These are phyloP conservation scores for Xylota sylvarum DNA, from an alignment of 2,888 invertebrate genomes.

Conservation along the genomic window DNA sequence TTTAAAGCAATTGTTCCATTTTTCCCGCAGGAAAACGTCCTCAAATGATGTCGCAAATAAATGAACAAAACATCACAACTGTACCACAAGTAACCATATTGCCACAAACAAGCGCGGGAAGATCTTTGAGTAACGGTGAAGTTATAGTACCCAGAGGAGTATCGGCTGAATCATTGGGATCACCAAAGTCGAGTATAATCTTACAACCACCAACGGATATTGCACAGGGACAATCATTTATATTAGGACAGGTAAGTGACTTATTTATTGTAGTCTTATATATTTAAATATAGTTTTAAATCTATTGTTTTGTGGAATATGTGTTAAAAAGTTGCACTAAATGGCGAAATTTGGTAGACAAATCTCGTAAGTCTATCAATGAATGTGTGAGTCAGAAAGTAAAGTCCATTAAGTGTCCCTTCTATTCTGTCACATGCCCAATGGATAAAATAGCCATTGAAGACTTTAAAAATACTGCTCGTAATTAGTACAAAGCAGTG, in stretches of 20 bases:
- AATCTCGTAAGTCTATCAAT: too few relatives aligned
- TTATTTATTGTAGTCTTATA: too few relatives aligned
- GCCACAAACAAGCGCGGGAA: slow-evolving; percentile 67
- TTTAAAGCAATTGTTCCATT: not conserved
- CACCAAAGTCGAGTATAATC: slow-evolving; percentile 85
- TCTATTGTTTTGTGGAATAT: too few relatives aligned
- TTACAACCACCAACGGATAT: slow-evolving; percentile 85
- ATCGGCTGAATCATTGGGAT: slow-evolving; percentile 79
- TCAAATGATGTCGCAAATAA: slow-evolving; percentile 80
- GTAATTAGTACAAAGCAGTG: too few relatives aligned
- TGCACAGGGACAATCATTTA: slow-evolving; percentile 80
- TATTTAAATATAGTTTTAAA: too few relatives aligned
- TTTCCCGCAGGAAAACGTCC: slow-evolving; percentile 80
- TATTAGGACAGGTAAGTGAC: slow-evolving; percentile 81
- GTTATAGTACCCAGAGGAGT: slow-evolving; percentile 3
- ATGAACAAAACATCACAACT: slow-evolving; percentile 48
- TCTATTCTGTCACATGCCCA: too few relatives aligned
- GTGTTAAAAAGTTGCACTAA: too few relatives aligned
- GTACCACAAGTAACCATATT: slow-evolving; percentile 79
- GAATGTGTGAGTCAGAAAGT: too few relatives aligned
- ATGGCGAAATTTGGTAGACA: too few relatives aligned
- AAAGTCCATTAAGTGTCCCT: too few relatives aligned
- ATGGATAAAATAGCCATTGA: too few relatives aligned
- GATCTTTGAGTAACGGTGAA: slow-evolving; percentile 20
- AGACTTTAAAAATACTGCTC: too few relatives aligned